Conservation (phyloP, 2,113 vertebrate species). For the Syrmaticus mikado region DNA sequence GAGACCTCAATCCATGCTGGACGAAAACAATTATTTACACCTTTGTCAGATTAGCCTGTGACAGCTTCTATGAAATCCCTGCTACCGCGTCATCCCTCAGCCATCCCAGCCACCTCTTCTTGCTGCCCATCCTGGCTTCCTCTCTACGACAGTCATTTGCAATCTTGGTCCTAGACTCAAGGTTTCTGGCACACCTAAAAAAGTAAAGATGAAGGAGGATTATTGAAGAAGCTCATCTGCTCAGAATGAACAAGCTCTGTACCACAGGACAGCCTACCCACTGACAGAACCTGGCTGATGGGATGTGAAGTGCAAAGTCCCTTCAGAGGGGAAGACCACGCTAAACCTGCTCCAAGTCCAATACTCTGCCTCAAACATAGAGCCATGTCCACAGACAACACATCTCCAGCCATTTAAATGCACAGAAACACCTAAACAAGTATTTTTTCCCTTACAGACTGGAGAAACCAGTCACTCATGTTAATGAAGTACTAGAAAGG, state of each 20-base stretch:
- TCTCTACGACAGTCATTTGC: not conserved
- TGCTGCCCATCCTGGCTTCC: not conserved
- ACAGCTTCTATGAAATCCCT: not conserved
- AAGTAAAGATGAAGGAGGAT: not conserved
- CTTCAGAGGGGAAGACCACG: not conserved
- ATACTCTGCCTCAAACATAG: not conserved
- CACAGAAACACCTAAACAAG: not conserved
- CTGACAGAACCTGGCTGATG: not conserved
- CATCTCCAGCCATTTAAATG: not conserved
- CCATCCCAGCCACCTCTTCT: not conserved
- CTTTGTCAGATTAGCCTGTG: not conserved
- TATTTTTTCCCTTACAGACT: not conserved
- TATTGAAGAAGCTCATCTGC: not conserved
- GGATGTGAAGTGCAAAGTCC: not conserved
- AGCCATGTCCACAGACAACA: not conserved
- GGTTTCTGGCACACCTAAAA: not conserved
- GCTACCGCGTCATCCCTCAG: not conserved
- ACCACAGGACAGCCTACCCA: not conserved
- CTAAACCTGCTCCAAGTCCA: not conserved
- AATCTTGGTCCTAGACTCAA: not conserved
- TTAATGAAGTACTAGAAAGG: not conserved
- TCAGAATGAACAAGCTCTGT: not conserved
- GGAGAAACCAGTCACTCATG: not conserved
- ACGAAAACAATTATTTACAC: conserved; percentile 28
- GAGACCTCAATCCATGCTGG: not conserved